Evolutionary conservation across 2,113 vertebrate species (phyloP), one percentile per base, ranked within the genome.

Genomic region (Microcebus lehilahytsara): DNA sequence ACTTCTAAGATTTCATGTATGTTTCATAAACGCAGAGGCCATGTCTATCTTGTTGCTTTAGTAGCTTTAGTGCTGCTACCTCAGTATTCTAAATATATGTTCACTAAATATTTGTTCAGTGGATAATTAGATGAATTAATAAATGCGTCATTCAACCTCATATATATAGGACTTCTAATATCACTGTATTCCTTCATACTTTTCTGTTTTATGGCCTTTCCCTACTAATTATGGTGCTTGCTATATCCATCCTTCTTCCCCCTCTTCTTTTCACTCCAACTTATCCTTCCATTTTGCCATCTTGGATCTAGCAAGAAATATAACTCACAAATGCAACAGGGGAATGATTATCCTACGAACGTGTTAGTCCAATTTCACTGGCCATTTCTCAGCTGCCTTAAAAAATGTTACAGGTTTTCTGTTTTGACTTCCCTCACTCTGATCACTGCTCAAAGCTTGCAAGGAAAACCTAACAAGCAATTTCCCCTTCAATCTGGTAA

Each of bases 181-280:
- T 14, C 11, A 93, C 16, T 83, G 49, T 27, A 23, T 71, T 77
- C 7, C 19, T 85, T 72, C 27, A 85, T 9, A 46, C 1, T 67
- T 80, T n/a, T 85, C 49, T 85, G 37, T 85, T 72, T 97, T 23
- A 40, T 30, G 16, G 13, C n/a, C 4, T 80, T 91, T 97, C 30
- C 13, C 14, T 11, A 67, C 0, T 75, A 95, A 74, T 27, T 56
- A 40, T 17, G 10, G 4, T 53, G 0, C 9, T 71, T 84, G 42
- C 25, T 30, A 40, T 72, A 32, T 14, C 11, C 5, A 58, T 85
- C 37, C 10, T 2, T 88, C 32, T 72, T 56, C 62, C 3, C 2
- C 16, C 8, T 69, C 17, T 91, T 85, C 37, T 89, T 85, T 1
- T 23, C 89, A 22, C 1, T 42, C 69, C 8, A 30, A 85, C 4